A percentile compares a stretch with the other conserved stretches of the same genome.
Evolutionary conservation across 1,140 invertebrate genomes (phyloP).

Genomic region (Pseudomyrmex cubaensis): DNA sequence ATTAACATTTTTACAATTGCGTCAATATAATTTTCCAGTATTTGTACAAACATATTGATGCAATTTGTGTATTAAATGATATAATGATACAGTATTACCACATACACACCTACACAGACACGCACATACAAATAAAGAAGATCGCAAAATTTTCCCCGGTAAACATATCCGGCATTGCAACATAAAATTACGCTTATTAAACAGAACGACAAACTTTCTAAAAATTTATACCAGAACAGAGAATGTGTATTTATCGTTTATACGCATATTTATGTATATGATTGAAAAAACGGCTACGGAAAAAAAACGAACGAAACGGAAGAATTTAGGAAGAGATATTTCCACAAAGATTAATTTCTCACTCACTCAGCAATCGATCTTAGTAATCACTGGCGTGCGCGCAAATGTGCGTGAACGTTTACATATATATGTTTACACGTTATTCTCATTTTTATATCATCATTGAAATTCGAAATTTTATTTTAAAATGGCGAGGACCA

Average conservation of each 20-base stretch:
- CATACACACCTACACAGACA: too few species aligned
- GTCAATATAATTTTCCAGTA: too few species aligned
- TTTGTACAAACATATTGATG: background rate
- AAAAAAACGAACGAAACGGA: constrained; percentile 37
- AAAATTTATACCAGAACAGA: constrained; percentile 38
- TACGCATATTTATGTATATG: constrained; percentile 12
- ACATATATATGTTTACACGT: constrained; percentile 6
- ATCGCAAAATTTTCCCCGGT: background rate
- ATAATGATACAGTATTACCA: background rate
- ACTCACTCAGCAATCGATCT: constrained; percentile 55
- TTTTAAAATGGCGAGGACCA: constrained; percentile 9
- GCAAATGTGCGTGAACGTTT: constrained; percentile 23
- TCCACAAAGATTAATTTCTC: constrained; percentile 68
- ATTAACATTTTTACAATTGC: too few species aligned
- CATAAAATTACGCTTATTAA: constrained; percentile 1
- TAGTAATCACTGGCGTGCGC: background rate
- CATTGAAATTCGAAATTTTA: constrained; percentile 56
- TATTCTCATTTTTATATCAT: constrained; percentile 36
- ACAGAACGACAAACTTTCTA: constrained; percentile 23
- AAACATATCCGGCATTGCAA: background rate
- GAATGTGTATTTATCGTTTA: too few species aligned
- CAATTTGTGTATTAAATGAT: background rate
- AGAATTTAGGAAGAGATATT: constrained; percentile 53
- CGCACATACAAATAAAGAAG: background rate
- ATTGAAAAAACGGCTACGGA: constrained; percentile 26